Evolutionary conservation across 2,797 vertebrate genomes (phyloP).

Genomic region (Intellagama lesueurii): DNA sequence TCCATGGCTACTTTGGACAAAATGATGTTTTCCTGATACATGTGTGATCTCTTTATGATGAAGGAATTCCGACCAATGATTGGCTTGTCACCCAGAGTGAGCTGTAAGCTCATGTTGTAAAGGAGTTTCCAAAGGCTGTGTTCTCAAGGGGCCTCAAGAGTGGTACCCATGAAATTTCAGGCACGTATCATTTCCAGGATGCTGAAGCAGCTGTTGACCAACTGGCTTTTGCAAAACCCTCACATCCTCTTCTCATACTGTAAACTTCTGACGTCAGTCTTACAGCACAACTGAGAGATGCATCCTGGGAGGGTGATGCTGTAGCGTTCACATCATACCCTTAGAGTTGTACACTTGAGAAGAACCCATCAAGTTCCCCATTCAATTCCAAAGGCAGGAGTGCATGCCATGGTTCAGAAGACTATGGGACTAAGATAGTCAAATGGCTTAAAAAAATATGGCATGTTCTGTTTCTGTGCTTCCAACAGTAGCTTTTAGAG

Average conservation of each 20-base stretch:
- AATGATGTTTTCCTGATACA: neutral
- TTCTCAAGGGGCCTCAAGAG: neutral
- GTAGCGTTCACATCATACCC: neutral
- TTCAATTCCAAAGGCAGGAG: neutral
- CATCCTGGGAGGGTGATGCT: neutral
- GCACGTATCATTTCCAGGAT: conserved; percentile 13
- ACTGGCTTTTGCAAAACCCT: neutral
- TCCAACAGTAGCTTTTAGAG: neutral
- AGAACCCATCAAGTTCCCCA: neutral
- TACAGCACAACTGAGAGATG: neutral
- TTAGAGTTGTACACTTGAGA: neutral
- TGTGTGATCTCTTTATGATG: neutral
- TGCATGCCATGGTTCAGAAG: neutral
- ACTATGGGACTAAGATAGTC: no score
- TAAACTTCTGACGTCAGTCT: neutral
- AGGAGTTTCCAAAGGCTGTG: neutral
- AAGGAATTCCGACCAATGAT: neutral
- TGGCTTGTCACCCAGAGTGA: neutral
- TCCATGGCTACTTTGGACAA: neutral
- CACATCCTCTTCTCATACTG: conserved; percentile 12
- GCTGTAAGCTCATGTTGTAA: neutral
- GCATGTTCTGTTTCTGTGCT: neutral
- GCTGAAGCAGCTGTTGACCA: conserved; percentile 14
- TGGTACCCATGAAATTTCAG: neutral
- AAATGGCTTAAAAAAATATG: neutral